phyloP scores from a whole-genome alignment of 2,888 invertebrate species.

The Mythimna albipuncta region DNA sequence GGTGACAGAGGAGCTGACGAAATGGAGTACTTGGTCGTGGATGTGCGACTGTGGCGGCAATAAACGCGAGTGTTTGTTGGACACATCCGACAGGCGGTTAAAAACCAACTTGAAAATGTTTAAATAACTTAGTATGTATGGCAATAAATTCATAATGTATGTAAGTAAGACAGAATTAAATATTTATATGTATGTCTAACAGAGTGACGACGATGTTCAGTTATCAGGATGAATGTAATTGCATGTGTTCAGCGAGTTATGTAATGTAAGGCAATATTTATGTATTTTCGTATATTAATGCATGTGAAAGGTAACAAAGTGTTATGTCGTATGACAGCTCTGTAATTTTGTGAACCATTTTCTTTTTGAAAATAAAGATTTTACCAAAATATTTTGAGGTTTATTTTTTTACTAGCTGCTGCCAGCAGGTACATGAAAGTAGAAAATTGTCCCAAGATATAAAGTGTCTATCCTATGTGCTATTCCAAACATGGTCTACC shows the following conservation, averaged over 20 bases:
- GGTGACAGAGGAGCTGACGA: too few species aligned
- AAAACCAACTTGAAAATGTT: conserved; percentile 9
- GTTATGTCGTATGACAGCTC: conserved; percentile 78
- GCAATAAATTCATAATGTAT: conserved; percentile 51
- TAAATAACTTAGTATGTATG: conserved; percentile 34
- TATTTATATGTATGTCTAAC: conserved; percentile 23
- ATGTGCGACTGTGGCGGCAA: too few species aligned
- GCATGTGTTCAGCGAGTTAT: conserved; percentile 51
- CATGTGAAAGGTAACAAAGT: conserved; percentile 70
- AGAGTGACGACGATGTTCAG: conserved; percentile 32
- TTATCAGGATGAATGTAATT: conserved; percentile 45
- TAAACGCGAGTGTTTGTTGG: too few species aligned
- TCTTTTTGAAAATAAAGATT: conserved; percentile 83
- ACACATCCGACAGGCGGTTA: background rate
- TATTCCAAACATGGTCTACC: too few species aligned
- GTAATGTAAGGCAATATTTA: conserved; percentile 66
- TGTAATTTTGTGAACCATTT: conserved; percentile 82
- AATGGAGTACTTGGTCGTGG: too few species aligned
- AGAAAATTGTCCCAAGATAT: too few species aligned
- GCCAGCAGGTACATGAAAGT: too few species aligned
- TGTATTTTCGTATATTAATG: conserved; percentile 63
- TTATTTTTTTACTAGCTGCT: conserved; percentile 15
- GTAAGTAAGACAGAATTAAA: conserved; percentile 48
- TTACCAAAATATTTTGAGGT: conserved; percentile 69
- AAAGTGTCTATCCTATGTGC: too few species aligned